Evolutionary conservation across 2,888 invertebrate genomes (phyloP).

Genomic region (Belgica antarctica): DNA sequence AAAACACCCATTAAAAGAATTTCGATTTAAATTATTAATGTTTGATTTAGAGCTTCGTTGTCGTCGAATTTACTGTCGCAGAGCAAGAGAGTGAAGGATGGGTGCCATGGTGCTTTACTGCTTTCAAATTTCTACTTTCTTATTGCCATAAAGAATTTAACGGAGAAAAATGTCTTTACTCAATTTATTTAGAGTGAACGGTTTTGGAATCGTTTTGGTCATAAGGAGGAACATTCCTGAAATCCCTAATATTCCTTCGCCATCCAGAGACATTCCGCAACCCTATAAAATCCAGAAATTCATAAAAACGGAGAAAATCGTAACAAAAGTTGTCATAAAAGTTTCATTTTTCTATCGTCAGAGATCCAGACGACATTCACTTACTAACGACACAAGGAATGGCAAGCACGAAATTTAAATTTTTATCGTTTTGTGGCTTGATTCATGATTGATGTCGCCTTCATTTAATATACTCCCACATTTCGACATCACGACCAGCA

Average conservation of each 20-base stretch:
- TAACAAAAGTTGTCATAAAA: not conserved
- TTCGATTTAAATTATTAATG: slow-evolving; percentile 36
- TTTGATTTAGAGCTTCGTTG: slow-evolving; percentile 22
- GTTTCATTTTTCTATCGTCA: slow-evolving; percentile 23
- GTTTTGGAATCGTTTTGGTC: not conserved
- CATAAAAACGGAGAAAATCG: not conserved
- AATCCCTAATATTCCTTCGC: not conserved
- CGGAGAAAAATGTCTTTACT: not conserved
- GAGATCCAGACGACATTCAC: slow-evolving; percentile 13
- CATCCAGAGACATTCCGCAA: not conserved
- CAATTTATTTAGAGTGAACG: slow-evolving; percentile 17
- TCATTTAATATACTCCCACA: not conserved
- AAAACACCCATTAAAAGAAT: slow-evolving; percentile 26
- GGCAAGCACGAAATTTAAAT: not conserved
- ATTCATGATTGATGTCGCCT: slow-evolving; percentile 29
- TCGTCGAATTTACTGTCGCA: not conserved
- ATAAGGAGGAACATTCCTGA: not conserved
- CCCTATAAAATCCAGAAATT: not conserved
- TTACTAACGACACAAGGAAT: slow-evolving; percentile 10
- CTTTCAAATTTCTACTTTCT: not conserved
- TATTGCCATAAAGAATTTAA: slow-evolving; percentile 20
- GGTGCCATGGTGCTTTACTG: not conserved
- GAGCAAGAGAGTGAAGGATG: not conserved
- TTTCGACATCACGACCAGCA: not conserved
- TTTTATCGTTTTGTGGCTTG: slow-evolving; percentile 3